Evolutionary conservation across 1,140 invertebrate genomes (phyloP), one percentile per base, ranked within the genome.

Genomic region (Diploscapter pachys): DNA sequence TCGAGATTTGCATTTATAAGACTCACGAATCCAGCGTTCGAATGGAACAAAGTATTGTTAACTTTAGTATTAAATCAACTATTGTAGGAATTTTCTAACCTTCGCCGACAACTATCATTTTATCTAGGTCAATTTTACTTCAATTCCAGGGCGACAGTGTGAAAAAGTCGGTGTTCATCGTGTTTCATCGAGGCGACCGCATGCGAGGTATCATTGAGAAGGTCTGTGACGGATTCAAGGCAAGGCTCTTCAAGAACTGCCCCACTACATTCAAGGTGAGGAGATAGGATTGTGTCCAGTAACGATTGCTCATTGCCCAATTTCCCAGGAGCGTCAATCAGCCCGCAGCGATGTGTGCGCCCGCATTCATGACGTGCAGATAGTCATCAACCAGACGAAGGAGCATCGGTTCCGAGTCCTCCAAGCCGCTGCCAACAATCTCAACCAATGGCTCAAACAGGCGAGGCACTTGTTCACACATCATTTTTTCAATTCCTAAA

Each of bases 221-320:
- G 75, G 85, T 86, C 5, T 85, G 83, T 51, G 83, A 85, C 71
- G 84, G 83, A 48, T 85, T 85, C 79, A 85, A 83, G 64, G 83
- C 83, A 5, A 81, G 83, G 52, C 83, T 83, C 48, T 85, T 81
- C 73, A 85, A 84, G 56, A 82, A 83, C 63, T 85, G 83, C 61
- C 83, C 83, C 49, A 83, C 81, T 51, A 82, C 82, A 3, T 86
- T 81, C 72, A 74, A 81, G 4, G 82, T 82, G 8, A 70, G 82
- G 51, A 78, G 13, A 55, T 61, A 6, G 11, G 3, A 59, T 11
- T 59, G 31, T 31, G n/a, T 59, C 9, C 9, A 59, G 9, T 99
- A 96, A 95, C 82, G 95, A 95, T 11, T 95, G 93, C 4, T 88
- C 96, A 71, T 98, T 98, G 88, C 1, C 9, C 57, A 59, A 31